Base-by-base conservation (phyloP, 2,797 vertebrate species). In the Pteropus rufus region DNA sequence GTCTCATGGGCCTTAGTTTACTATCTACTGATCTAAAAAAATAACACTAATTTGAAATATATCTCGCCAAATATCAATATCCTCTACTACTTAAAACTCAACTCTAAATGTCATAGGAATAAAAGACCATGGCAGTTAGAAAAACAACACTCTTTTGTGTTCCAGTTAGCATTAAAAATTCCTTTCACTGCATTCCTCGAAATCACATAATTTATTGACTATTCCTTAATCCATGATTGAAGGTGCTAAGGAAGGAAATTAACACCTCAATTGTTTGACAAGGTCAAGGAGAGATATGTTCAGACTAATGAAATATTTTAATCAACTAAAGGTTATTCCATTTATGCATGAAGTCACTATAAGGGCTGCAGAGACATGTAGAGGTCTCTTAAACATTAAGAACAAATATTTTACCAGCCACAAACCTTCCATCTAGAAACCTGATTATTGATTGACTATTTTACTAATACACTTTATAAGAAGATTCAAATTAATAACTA, bases 181-280 rank as follows among this genome's bases (percentile, higher is more conserved):
- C 21, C 46, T 91, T 89, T 60, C 54, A 79, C 19, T 76, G 18
- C 36, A 39, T 93, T 95, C 12, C 24, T 86, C 60, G 39, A 96
- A 97, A 81, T 76, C 49, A 82, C 26, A 75, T 79, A 93, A 86
- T 83, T 89, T 91, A 80, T 80, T 89, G 56, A 91, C 84, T 94
- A 75, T 70, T 21, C 5, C 5, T 54, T 93, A 79, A 26, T 49
- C 21, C 23, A 46, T 65, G 44, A 86, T 10, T 93, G 44, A 94
- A 97, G 24, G 46, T 70, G 39, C 21, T 91, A 95, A 82, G 52
- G 26, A 90, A 96, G 72, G 19, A 96, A 96, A 95, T 92, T 93
- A 97, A 88, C 34, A 79, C 24, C 12, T 97, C 80, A 76, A 95
- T 94, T 97, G 93, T 87, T 90, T 95, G 90, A 95, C 77, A 97